These are phyloP conservation scores for Stenodema calcarata DNA, from an alignment of 2,888 invertebrate species.

Conservation along the genomic window DNA sequence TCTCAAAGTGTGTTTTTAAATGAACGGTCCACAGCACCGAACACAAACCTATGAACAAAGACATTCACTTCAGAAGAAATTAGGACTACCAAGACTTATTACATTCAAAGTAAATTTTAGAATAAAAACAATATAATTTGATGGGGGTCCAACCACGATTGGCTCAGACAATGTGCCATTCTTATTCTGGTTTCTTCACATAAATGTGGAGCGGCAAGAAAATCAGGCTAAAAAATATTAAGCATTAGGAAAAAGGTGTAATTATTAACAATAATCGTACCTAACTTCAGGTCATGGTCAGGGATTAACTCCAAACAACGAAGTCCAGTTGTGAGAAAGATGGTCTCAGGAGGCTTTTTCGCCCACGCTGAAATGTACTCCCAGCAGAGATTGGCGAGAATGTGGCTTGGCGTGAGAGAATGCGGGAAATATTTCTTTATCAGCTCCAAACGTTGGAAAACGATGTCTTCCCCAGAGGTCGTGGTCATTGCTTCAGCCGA, in stretches of 20 bases:
- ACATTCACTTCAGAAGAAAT: neutral
- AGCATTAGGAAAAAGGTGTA: neutral
- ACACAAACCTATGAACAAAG: constrained; percentile 70
- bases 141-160: no score
- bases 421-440: constrained; percentile 83
- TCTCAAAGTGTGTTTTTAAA: constrained; percentile 79
- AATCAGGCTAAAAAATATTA: neutral
- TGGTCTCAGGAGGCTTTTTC: constrained; percentile 72
- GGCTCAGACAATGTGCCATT: no score
- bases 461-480: constrained; percentile 50
- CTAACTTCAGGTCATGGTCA: constrained; percentile 66
- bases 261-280: no score
- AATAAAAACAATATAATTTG: no score
- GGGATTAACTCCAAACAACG: constrained; percentile 72
- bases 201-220: neutral
- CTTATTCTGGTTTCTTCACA: no score
- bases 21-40: constrained; percentile 89
- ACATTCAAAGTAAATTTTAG: no score
- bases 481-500: constrained; percentile 57
- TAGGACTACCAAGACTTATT: neutral
- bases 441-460: constrained; percentile 69
- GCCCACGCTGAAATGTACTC: constrained; percentile 89
- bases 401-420: constrained; percentile 78
- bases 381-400: constrained; percentile 89
- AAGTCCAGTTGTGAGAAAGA: constrained; percentile 74